Evolutionary conservation across 2,113 vertebrate genomes (phyloP).

Genomic region (Alaudala cheleensis): DNA sequence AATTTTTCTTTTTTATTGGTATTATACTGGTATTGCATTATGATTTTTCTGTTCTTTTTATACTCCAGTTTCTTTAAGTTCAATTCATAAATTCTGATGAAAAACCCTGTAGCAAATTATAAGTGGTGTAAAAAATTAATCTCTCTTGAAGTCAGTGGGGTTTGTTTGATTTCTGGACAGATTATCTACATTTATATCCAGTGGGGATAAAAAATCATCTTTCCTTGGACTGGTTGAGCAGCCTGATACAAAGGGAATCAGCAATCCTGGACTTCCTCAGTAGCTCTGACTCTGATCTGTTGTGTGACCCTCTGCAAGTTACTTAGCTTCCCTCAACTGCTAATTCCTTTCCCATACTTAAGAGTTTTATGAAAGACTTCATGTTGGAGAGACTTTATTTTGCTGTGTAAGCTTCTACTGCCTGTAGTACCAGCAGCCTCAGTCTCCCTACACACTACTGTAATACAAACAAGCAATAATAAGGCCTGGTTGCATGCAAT

Average conservation of each 20-base stretch:
- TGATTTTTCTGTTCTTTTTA: neutral
- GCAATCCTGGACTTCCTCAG: neutral
- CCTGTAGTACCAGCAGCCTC: neutral
- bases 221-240: neutral
- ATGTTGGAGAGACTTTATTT: neutral
- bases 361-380: neutral
- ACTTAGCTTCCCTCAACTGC: neutral
- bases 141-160: neutral
- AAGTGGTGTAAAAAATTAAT: neutral
- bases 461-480: neutral
- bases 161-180: neutral
- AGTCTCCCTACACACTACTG: neutral
- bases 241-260: neutral
- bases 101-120: neutral
- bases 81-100: neutral
- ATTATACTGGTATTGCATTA: neutral
- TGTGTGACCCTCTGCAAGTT: neutral
- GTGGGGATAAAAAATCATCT: neutral
- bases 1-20: neutral
- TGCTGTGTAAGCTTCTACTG: neutral
- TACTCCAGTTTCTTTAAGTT: neutral
- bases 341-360: neutral
- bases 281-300: neutral
- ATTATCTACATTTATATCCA: neutral
- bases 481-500: neutral